These are phyloP conservation scores for Corythornis madagascariensis DNA, from an alignment of 2,113 vertebrate species.

Conservation along the genomic window DNA sequence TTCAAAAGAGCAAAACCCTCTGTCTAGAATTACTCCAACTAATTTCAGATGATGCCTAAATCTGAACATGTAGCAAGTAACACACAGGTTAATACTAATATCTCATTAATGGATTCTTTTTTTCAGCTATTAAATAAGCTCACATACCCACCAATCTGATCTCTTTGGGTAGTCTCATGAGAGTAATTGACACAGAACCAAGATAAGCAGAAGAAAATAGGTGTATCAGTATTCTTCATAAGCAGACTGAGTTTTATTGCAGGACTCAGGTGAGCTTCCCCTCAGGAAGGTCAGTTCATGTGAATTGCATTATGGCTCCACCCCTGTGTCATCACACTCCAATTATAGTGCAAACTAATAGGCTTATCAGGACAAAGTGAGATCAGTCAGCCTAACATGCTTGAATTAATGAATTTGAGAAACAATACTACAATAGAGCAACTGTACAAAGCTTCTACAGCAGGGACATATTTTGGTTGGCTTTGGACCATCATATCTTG, in stretches of 20 bases:
- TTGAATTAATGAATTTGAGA: background rate
- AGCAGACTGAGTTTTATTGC: background rate
- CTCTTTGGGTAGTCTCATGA: background rate
- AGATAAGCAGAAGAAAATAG: background rate
- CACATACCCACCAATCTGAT: background rate
- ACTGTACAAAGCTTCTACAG: background rate
- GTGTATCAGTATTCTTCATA: background rate
- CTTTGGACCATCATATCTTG: background rate
- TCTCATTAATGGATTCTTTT: constrained; percentile 43
- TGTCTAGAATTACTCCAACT: constrained; percentile 38
- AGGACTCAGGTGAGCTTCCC: background rate
- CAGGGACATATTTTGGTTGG: background rate
- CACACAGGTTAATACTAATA: constrained; percentile 15
- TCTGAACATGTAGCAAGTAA: constrained; percentile 22
- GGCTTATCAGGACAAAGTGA: background rate
- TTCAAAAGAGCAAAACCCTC: constrained; percentile 47
- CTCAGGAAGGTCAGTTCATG: background rate
- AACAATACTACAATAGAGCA: background rate
- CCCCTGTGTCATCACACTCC: background rate
- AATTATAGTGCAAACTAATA: background rate
- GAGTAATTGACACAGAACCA: background rate
- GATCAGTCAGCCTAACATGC: background rate
- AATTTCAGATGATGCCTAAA: constrained; percentile 31
- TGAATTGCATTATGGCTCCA: background rate
- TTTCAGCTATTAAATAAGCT: background rate